phyloP scores from a whole-genome alignment of 2,113 vertebrate species.

The Petrocephalus zakoni region DNA sequence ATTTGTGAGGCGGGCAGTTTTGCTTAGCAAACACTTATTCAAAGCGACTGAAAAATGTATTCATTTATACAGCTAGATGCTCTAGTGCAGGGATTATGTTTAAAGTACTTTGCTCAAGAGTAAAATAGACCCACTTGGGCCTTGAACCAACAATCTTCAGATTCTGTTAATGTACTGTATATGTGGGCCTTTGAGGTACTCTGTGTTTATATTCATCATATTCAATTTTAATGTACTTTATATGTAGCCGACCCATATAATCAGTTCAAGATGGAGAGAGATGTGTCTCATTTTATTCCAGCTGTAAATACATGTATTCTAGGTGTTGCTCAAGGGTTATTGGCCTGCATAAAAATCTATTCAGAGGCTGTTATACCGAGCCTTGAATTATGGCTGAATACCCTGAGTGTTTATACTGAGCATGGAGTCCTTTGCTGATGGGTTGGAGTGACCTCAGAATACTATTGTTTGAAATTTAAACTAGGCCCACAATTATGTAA shows the following conservation, averaged over 20 bases:
- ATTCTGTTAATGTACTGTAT: not conserved
- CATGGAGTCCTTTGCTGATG: not conserved
- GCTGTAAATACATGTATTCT: not conserved
- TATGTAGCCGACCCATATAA: not conserved
- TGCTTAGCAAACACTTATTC: not conserved
- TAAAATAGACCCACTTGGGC: not conserved
- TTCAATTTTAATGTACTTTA: not conserved
- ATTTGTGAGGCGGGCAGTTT: not conserved
- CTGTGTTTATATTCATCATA: not conserved
- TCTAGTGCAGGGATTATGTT: not conserved
- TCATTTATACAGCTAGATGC: not conserved
- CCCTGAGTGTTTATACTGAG: not conserved
- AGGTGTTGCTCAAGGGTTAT: not conserved
- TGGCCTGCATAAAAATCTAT: not conserved
- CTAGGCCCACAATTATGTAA: not conserved
- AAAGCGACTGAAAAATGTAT: not conserved
- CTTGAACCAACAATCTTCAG: not conserved
- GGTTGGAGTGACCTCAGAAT: not conserved
- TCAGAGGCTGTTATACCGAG: not conserved
- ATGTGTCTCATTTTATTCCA: not conserved
- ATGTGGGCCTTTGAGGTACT: not conserved
- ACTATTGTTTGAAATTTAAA: not conserved
- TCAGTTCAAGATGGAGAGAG: not conserved
- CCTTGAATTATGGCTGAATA: conserved; percentile 1
- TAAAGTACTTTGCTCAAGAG: not conserved